Conservation (phyloP, 2,113 vertebrate species). For the Rhynchopsitta pachyrhyncha region DNA sequence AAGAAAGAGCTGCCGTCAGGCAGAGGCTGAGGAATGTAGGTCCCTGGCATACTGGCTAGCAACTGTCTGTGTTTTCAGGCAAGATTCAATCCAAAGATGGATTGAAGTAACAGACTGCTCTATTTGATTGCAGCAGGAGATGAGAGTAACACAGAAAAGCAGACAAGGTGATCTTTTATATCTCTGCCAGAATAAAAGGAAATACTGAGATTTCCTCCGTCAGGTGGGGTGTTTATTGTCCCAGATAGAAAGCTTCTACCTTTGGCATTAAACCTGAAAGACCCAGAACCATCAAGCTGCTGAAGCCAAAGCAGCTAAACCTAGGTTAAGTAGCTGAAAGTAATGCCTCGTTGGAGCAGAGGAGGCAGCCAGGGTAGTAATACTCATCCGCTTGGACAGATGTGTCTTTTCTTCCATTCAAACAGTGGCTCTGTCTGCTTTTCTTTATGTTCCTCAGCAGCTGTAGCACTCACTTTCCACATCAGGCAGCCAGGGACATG, state of each 20-base stretch:
- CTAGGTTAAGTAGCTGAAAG: background rate
- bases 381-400: background rate
- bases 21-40: slow-evolving; percentile 15
- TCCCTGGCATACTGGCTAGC: slow-evolving; percentile 15
- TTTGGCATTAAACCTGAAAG: background rate
- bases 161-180: background rate
- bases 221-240: background rate
- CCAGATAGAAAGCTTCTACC: background rate
- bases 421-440: background rate
- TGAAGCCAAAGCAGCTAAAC: background rate
- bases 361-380: slow-evolving; percentile 19
- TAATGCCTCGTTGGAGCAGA: background rate
- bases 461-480: background rate
- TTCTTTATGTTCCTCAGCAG: background rate
- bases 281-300: background rate
- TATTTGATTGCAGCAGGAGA: background rate
- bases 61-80: slow-evolving; percentile 9
- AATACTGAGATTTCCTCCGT: background rate
- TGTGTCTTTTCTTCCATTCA: slow-evolving; percentile 48
- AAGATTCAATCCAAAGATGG: background rate
- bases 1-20: slow-evolving; percentile 27
- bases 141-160: background rate
- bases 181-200: background rate
- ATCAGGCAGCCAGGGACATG: background rate
- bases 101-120: slow-evolving; percentile 43